phyloP scores from a whole-genome alignment of 2,113 vertebrate species.

The Peucedramus taeniatus region DNA sequence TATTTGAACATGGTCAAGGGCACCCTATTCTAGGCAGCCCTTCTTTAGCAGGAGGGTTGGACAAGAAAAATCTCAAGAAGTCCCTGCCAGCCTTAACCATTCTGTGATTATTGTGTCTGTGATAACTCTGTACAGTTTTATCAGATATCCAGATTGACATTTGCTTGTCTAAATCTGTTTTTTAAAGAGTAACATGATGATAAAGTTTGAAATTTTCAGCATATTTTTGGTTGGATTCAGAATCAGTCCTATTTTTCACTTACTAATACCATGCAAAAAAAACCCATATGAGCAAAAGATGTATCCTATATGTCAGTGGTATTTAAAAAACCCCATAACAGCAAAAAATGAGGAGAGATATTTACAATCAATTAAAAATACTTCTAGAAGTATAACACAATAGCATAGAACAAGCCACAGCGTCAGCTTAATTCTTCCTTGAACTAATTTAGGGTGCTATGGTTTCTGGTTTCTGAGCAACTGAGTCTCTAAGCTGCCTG shows the following conservation, averaged over 20 bases:
- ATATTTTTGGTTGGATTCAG: neutral
- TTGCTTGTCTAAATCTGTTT: neutral
- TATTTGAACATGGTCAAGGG: neutral
- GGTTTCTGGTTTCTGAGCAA: constrained; percentile 42
- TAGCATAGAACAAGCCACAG: neutral
- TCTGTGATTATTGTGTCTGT: neutral
- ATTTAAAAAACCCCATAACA: neutral
- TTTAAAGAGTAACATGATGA: neutral
- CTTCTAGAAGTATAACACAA: neutral
- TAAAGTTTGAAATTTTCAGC: neutral
- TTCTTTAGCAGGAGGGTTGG: neutral
- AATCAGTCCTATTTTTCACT: neutral
- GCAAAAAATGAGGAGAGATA: neutral
- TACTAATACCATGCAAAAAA: neutral
- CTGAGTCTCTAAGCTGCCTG: neutral
- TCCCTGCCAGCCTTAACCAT: neutral
- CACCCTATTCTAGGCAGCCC: neutral
- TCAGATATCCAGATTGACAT: neutral
- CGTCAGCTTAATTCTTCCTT: neutral
- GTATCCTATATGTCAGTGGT: neutral
- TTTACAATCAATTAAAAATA: neutral
- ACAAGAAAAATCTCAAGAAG: neutral
- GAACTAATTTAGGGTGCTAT: neutral
- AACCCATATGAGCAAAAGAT: neutral
- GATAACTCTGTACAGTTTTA: neutral